phyloP scores from a whole-genome alignment of 2,113 vertebrate species.

The Esox niger region DNA sequence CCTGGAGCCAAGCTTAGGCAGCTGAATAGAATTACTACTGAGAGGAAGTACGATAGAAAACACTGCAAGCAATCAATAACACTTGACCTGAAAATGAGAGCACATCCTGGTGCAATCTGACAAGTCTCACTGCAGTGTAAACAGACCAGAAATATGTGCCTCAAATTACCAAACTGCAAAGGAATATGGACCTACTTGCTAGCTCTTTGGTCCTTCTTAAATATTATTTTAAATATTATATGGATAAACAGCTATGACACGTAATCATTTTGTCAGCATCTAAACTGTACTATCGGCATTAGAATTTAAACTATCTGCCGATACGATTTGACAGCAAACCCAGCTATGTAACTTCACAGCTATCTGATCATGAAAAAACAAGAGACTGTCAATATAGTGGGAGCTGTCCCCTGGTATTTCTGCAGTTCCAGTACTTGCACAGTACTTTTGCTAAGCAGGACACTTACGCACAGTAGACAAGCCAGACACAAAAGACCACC shows the following conservation, averaged over 20 bases:
- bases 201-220: not conserved
- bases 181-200: not conserved
- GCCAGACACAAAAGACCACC: constrained; percentile 38
- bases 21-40: not conserved
- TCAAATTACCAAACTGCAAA: not conserved
- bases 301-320: not conserved
- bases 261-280: not conserved
- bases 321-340: not conserved
- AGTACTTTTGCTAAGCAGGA: constrained; percentile 7
- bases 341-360: not conserved
- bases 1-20: not conserved
- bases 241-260: not conserved
- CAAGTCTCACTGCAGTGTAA: not conserved
- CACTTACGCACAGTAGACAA: constrained; percentile 3
- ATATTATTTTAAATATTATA: not conserved
- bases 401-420: not conserved
- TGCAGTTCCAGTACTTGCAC: not conserved
- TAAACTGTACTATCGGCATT: not conserved
- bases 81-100: not conserved
- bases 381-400: not conserved
- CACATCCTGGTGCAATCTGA: not conserved
- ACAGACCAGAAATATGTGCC: constrained; percentile 5
- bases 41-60: not conserved
- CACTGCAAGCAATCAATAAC: not conserved
- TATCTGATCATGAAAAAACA: constrained; percentile 20